Conservation (phyloP, 2,888 invertebrate genomes). For the Petrophora chlorosata region DNA sequence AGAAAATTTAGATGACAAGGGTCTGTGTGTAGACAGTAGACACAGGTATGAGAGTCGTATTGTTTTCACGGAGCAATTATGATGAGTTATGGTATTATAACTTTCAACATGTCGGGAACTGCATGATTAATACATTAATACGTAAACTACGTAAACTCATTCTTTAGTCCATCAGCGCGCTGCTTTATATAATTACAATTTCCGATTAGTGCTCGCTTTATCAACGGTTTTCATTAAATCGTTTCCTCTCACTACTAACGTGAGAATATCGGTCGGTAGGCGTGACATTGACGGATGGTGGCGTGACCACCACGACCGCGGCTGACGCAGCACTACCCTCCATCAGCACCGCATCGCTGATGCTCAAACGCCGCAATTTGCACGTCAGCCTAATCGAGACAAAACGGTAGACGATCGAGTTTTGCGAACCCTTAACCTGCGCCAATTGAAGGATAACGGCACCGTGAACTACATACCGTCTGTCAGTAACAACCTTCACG, state of each 20-base stretch:
- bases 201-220: background rate
- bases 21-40: too few species aligned
- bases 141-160: too few species aligned
- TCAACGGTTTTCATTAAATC: too few species aligned
- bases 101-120: too few species aligned
- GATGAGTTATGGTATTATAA: too few species aligned
- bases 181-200: background rate
- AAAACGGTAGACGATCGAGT: conserved; percentile 46
- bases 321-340: conserved; percentile 22
- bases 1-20: too few species aligned
- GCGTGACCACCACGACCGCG: conserved; percentile 38
- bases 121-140: too few species aligned
- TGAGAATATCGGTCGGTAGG: conserved; percentile 61
- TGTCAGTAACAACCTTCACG: conserved; percentile 30
- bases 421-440: conserved; percentile 46
- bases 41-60: too few species aligned
- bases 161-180: too few species aligned
- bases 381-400: conserved; percentile 51
- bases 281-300: conserved; percentile 69
- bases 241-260: conserved; percentile 57
- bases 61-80: too few species aligned
- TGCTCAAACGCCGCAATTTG: conserved; percentile 52
- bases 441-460: conserved; percentile 38
- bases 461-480: conserved; percentile 28
- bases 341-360: conserved; percentile 34